phyloP scores from a whole-genome alignment of 2,888 invertebrate species.

The Melanotus villosus region DNA sequence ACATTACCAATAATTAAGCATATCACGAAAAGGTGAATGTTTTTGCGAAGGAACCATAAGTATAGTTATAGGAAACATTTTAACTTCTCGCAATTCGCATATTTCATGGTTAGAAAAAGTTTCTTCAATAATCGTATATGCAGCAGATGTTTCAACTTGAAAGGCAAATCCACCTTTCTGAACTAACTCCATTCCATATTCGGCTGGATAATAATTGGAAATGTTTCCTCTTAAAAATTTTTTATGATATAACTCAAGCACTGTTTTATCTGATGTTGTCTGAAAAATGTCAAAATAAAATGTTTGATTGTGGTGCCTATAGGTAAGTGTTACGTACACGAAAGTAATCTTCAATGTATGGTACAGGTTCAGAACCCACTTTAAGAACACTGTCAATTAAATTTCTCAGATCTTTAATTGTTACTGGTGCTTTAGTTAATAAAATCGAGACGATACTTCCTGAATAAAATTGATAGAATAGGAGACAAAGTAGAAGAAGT shows the following conservation, averaged over 20 bases:
- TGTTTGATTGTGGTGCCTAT: no score
- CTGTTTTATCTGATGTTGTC: conserved; percentile 76
- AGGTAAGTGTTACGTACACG: conserved; percentile 40
- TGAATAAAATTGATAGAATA: conserved; percentile 79
- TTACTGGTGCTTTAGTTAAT: conserved; percentile 74
- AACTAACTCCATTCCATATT: conserved; percentile 73
- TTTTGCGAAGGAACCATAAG: conserved; percentile 60
- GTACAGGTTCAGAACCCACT: conserved; percentile 75
- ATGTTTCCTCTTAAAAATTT: conserved; percentile 68
- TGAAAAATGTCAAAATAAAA: conserved; percentile 59
- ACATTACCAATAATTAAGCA: conserved; percentile 67
- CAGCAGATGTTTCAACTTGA: conserved; percentile 77
- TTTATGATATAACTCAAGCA: conserved; percentile 72
- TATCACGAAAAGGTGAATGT: conserved; percentile 61
- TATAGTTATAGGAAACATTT: conserved; percentile 60
- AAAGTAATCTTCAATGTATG: conserved; percentile 76
- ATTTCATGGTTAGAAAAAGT: conserved; percentile 77
- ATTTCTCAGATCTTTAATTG: conserved; percentile 73
- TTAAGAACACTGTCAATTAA: conserved; percentile 73
- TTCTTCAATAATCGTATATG: conserved; percentile 77
- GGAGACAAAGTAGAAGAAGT: conserved; percentile 70
- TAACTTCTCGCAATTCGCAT: conserved; percentile 77
- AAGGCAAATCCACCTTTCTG: conserved; percentile 79
- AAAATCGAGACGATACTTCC: conserved; percentile 79
- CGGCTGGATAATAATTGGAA: conserved; percentile 70